Evolutionary conservation across 2,888 invertebrate species (phyloP).

Genomic region (Macrophya annulata): DNA sequence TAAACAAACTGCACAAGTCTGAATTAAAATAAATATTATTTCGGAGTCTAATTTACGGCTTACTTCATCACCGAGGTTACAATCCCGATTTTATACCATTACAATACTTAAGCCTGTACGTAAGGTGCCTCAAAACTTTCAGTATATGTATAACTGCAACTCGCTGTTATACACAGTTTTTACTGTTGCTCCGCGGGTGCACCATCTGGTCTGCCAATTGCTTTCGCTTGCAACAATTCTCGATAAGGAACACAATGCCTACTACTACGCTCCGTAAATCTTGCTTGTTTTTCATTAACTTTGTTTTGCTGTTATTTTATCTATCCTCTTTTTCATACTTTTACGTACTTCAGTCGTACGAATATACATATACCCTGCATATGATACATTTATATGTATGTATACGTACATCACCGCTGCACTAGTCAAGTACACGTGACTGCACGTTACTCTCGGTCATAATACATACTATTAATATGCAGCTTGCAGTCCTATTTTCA

Average conservation of each 20-base stretch:
- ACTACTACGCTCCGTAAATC: constrained; percentile 52
- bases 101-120: neutral
- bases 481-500: neutral
- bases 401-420: neutral
- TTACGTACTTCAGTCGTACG: neutral
- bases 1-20: neutral
- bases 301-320: constrained; percentile 12
- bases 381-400: neutral
- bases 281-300: constrained; percentile 33
- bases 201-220: constrained; percentile 55
- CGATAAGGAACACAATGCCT: constrained; percentile 56
- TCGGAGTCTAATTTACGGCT: constrained; percentile 6
- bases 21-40: constrained; percentile 2
- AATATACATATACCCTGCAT: neutral
- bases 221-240: constrained; percentile 55
- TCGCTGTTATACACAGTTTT: neutral
- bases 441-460: neutral
- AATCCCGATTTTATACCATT: neutral
- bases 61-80: neutral
- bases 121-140: constrained; percentile 19
- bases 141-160: neutral
- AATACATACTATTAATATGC: neutral
- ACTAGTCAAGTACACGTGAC: constrained; percentile 9
- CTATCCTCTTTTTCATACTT: neutral
- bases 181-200: constrained; percentile 28